phyloP scores from a whole-genome alignment of 2,797 vertebrate species.

The Vespertilio murinus region DNA sequence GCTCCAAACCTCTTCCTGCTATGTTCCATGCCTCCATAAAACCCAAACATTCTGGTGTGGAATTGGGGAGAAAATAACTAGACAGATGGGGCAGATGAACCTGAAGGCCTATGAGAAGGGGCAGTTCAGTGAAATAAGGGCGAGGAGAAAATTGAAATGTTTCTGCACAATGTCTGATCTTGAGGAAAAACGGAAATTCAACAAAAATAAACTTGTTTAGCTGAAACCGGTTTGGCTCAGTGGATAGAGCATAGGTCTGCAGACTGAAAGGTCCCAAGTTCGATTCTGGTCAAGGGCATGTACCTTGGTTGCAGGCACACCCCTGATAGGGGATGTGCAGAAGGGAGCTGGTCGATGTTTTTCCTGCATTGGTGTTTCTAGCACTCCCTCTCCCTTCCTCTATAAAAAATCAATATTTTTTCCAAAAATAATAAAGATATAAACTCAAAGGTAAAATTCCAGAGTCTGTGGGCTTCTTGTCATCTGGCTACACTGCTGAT shows the following conservation, averaged over 20 bases:
- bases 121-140: background rate
- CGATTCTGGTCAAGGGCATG: no score
- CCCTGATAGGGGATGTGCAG: no score
- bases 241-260: no score
- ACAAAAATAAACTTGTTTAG: background rate
- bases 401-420: no score
- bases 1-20: background rate
- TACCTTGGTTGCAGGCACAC: no score
- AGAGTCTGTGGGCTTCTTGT: background rate
- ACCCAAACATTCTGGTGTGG: background rate
- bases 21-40: background rate
- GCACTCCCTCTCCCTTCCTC: no score
- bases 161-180: background rate
- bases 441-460: slow-evolving; percentile 27
- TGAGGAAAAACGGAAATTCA: background rate
- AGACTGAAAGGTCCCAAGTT: no score
- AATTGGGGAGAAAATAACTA: background rate
- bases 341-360: no score
- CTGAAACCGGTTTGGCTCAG: no score
- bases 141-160: background rate
- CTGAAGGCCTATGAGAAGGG: background rate
- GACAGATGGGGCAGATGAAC: background rate
- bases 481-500: background rate
- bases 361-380: no score
- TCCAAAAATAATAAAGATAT: no score